Percentiles rank a stretch among this genome's conserved stretches.
phyloP scores from a whole-genome alignment of 2,113 vertebrate genomes.

The Notechis scutatus region DNA sequence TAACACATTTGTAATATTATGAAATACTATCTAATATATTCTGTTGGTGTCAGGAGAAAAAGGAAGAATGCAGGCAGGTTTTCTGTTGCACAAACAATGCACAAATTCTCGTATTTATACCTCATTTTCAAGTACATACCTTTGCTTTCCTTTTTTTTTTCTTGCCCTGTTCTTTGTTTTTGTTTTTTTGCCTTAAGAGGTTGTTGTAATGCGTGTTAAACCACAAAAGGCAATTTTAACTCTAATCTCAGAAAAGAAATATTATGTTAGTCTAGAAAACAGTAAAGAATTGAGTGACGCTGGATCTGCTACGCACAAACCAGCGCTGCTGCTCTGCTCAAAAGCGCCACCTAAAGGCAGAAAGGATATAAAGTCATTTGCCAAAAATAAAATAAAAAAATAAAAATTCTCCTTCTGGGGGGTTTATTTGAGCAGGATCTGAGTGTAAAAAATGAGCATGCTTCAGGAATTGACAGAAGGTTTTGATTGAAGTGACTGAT shows the following conservation, averaged over 20 bases:
- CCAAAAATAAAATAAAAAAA: slow-evolving; percentile 13
- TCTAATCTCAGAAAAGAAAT: slow-evolving; percentile 71
- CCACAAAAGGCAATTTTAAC: slow-evolving; percentile 74
- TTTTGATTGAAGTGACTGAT: slow-evolving; percentile 93
- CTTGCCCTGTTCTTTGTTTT: neutral
- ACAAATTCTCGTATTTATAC: slow-evolving; percentile 56
- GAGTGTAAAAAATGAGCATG: slow-evolving; percentile 83
- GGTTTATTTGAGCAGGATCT: slow-evolving; percentile 76
- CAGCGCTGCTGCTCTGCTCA: slow-evolving; percentile 68
- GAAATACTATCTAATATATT: neutral
- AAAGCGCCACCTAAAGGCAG: slow-evolving; percentile 81
- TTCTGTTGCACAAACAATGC: neutral
- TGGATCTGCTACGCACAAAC: slow-evolving; percentile 21
- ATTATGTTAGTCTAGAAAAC: slow-evolving; percentile 69
- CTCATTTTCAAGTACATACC: slow-evolving; percentile 64
- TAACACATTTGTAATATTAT: neutral
- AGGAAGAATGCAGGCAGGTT: neutral
- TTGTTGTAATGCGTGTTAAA: slow-evolving; percentile 71
- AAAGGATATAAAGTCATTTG: slow-evolving; percentile 59
- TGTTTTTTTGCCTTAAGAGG: slow-evolving; percentile 66
- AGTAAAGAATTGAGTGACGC: slow-evolving; percentile 44
- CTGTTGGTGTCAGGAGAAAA: neutral
- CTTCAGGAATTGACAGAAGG: slow-evolving; percentile 72
- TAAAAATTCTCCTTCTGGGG: slow-evolving; percentile 11
- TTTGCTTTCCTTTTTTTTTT: neutral